Evolutionary conservation across 2,888 invertebrate species (phyloP), one percentile per base, ranked within the genome.

Genomic region (Molanna angustata): DNA sequence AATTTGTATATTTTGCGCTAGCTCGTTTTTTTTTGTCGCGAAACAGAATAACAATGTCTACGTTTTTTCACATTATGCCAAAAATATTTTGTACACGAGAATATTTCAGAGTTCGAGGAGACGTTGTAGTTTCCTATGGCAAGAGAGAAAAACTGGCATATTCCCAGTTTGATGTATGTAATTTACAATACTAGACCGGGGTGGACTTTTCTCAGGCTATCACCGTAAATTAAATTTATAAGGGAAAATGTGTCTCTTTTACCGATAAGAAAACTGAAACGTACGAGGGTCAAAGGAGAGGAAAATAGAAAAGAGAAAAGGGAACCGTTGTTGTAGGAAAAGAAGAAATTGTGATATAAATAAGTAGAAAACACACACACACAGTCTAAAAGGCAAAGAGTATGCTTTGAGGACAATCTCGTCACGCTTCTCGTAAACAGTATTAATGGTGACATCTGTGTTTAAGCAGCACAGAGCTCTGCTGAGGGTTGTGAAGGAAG

Each of bases 381-480:
- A 27, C 27, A 27, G 6, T 27, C 27, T 27, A 11, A n/a, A n/a
- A n/a, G n/a, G n/a, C n/a, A n/a, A n/a, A n/a, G n/a, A n/a, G n/a
- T n/a, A n/a, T n/a, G n/a, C 11, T 16, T 37, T 14, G 42, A 49
- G 41, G 31, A 32, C 40, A 49, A 45, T 52, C 40, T 40, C 51
- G 57, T 57, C 57, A 57, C 57, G 57, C 21, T 33, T 55, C 57
- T 54, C 54, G 54, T 57, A 57, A 57, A 57, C 57, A 55, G 54
- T 52, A 57, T 57, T 57, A 57, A 49, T 41, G 47, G 49, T 45
- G 57, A 55, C 57, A 57, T 57, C 57, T 57, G 57, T 48, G 57
- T 50, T 43, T 49, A 52, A 49, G 49, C 47, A 22, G 32, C 22
- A 43, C 47, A 14, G 21, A 49, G 13, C 21, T 7, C 43, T 21